phyloP scores from a whole-genome alignment of 1,140 invertebrate genomes.

The silkworm (Bombyx mori) region ASM3026992v2 NC_085129.1:13882001-13882500 shows the following conservation, averaged over 20 bases:
- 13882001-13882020: too few species aligned
- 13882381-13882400: neutral
- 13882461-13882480: neutral
- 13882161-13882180: too few species aligned
- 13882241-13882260: too few species aligned
- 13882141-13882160: too few species aligned
- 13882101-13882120: neutral
- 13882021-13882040: too few species aligned
- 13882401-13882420: neutral
- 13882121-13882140: neutral
- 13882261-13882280: too few species aligned
- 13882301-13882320: slow-evolving; percentile 2
- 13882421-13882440: neutral
- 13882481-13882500: neutral
- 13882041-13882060: neutral
- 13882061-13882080: neutral
- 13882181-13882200: too few species aligned
- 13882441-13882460: neutral
- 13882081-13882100: slow-evolving; percentile 2
- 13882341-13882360: neutral
- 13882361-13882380: too few species aligned
- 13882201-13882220: too few species aligned
- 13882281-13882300: neutral
- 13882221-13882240: too few species aligned
- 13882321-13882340: neutral